Percentiles rank a stretch among this genome's conserved stretches.
These are phyloP conservation scores for Matsumyia berberina DNA, from an alignment of 2,888 invertebrate genomes.

Conservation along the genomic window DNA sequence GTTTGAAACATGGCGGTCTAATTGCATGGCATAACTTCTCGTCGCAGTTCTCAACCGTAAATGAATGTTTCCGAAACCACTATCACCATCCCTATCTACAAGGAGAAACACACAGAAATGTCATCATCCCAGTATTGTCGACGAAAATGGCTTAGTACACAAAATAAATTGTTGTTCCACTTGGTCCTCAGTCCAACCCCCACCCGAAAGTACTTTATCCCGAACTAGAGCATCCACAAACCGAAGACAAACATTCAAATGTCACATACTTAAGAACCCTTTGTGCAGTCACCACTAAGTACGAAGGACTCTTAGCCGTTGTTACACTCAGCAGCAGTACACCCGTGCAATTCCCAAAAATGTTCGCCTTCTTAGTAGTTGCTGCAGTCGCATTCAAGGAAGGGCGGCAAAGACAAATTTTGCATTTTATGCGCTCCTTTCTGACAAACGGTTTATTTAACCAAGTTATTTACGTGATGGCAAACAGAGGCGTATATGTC, in stretches of 20 bases:
- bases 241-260: slow-evolving; percentile 69
- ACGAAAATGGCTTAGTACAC: slow-evolving; percentile 67
- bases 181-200: slow-evolving; percentile 48
- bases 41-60: slow-evolving; percentile 34
- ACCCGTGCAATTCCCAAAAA: slow-evolving; percentile 50
- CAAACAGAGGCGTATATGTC: slow-evolving; percentile 74
- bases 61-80: slow-evolving; percentile 35
- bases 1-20: background rate
- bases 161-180: slow-evolving; percentile 71
- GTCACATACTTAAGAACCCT: slow-evolving; percentile 66
- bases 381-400: slow-evolving; percentile 32
- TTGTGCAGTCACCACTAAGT: slow-evolving; percentile 68
- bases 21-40: slow-evolving; percentile 29
- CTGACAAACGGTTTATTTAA: slow-evolving; percentile 73
- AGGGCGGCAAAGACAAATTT: slow-evolving; percentile 45
- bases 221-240: slow-evolving; percentile 42
- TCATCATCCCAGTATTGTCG: slow-evolving; percentile 55
- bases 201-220: background rate
- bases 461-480: slow-evolving; percentile 71
- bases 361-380: slow-evolving; percentile 34
- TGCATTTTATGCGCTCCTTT: slow-evolving; percentile 48
- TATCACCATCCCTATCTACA: background rate
- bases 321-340: slow-evolving; percentile 43
- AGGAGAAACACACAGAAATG: slow-evolving; percentile 37
- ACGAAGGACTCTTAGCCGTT: slow-evolving; percentile 58